Percentiles rank a stretch among this genome's conserved stretches.
phyloP scores from a whole-genome alignment of 2,113 vertebrate species.

The Trochalopteron elliotii region DNA sequence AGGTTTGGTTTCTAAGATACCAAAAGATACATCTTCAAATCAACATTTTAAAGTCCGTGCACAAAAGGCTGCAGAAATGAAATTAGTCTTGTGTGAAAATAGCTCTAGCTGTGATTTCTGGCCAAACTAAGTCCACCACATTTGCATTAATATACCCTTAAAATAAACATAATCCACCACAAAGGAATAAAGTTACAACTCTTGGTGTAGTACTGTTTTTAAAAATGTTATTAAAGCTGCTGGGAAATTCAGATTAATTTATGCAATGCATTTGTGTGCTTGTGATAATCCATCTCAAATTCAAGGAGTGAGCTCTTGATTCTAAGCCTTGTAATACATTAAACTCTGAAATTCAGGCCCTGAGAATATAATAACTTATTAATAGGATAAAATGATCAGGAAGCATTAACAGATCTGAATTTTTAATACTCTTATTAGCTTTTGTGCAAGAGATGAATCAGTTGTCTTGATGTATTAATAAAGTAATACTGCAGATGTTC shows the following conservation, averaged over 20 bases:
- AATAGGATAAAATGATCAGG: slow-evolving; percentile 42
- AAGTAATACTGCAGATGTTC: slow-evolving; percentile 10
- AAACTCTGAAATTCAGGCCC: slow-evolving; percentile 9
- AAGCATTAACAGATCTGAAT: slow-evolving; percentile 61
- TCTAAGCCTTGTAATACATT: slow-evolving; percentile 42
- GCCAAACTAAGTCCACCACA: background rate
- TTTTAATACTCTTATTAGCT: slow-evolving; percentile 57
- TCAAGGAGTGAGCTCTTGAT: slow-evolving; percentile 40
- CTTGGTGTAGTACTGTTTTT: background rate
- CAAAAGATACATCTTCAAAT: slow-evolving; percentile 4
- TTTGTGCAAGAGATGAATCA: slow-evolving; percentile 42
- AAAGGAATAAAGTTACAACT: background rate
- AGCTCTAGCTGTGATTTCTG: background rate
- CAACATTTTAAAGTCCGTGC: background rate
- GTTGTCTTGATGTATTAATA: slow-evolving; percentile 12
- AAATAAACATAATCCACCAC: background rate
- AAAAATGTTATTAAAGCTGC: background rate
- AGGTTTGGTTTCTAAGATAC: slow-evolving; percentile 51
- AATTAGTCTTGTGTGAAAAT: background rate
- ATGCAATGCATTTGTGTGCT: background rate
- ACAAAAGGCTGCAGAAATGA: background rate
- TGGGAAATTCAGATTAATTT: background rate
- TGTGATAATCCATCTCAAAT: slow-evolving; percentile 35
- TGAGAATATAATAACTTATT: slow-evolving; percentile 48
- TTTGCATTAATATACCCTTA: background rate